Evolutionary conservation across 2,888 invertebrate species (phyloP).

Genomic region (Pegoplata infirma): DNA sequence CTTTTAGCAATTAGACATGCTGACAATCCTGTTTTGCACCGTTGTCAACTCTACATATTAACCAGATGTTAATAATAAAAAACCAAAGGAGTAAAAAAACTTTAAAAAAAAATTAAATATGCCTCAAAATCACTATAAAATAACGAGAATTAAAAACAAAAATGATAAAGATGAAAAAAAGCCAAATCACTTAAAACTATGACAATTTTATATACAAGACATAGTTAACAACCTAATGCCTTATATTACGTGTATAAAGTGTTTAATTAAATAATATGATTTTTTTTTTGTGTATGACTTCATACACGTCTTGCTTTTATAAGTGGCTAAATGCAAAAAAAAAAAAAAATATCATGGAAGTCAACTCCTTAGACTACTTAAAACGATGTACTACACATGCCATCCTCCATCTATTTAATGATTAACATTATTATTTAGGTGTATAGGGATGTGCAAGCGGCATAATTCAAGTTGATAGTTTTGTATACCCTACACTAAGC

Average conservation of each 20-base stretch:
- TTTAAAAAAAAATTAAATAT: background rate
- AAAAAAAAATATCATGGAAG: background rate
- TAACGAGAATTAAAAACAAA: background rate
- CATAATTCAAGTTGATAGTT: background rate
- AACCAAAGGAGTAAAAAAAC: too few relatives aligned
- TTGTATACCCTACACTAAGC: background rate
- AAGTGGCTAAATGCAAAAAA: background rate
- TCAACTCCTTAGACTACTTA: background rate
- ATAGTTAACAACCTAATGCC: slow-evolving; percentile 50
- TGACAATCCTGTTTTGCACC: slow-evolving; percentile 29
- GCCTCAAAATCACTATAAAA: background rate
- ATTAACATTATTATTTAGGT: background rate
- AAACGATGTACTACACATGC: background rate
- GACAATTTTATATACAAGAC: slow-evolving; percentile 34
- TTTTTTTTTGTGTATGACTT: background rate
- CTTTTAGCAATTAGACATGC: slow-evolving; percentile 4
- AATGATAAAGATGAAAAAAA: background rate
- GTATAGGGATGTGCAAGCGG: background rate
- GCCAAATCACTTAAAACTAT: background rate
- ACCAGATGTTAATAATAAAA: slow-evolving; percentile 29
- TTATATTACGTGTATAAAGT: slow-evolving; percentile 45
- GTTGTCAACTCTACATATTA: slow-evolving; percentile 11
- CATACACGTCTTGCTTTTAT: background rate
- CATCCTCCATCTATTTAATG: background rate
- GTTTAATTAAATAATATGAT: slow-evolving; percentile 38